These are phyloP conservation scores for Xiphophorus couchianus DNA, from an alignment of 2,113 vertebrate species.

Conservation along the genomic window DNA sequence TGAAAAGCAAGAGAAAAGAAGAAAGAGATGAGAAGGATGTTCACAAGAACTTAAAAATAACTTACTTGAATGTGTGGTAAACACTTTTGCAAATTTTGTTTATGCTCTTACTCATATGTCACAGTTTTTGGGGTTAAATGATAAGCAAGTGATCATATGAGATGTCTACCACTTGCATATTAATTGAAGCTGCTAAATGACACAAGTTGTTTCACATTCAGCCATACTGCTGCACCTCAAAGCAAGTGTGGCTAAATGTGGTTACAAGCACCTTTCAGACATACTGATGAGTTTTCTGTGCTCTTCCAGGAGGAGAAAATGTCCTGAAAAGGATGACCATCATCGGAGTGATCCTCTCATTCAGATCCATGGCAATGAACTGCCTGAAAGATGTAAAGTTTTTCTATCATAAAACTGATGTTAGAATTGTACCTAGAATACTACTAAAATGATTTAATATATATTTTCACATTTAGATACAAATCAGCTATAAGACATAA, in stretches of 20 bases:
- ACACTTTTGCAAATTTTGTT: neutral
- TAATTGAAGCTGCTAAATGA: neutral
- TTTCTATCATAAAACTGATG: neutral
- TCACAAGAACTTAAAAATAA: neutral
- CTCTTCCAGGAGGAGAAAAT: slow-evolving; percentile 84
- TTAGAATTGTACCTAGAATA: neutral
- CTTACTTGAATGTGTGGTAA: neutral
- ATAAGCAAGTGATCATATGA: neutral
- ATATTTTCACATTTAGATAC: neutral
- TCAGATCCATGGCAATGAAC: slow-evolving; percentile 87
- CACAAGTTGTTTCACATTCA: neutral
- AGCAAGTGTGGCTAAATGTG: neutral
- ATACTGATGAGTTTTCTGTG: slow-evolving; percentile 1
- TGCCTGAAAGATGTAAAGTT: slow-evolving; percentile 85
- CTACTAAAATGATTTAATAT: neutral
- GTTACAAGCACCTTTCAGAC: neutral
- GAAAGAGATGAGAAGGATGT: neutral
- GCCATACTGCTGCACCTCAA: too few species aligned
- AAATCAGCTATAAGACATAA: neutral
- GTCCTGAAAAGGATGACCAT: slow-evolving; percentile 94
- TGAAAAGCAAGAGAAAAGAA: neutral
- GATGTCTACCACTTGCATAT: neutral
- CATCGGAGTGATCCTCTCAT: slow-evolving; percentile 92
- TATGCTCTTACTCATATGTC: neutral
- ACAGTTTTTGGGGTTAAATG: neutral